These are phyloP conservation scores for Falco rusticolus DNA, from an alignment of 2,797 vertebrate species.

Conservation along the genomic window DNA sequence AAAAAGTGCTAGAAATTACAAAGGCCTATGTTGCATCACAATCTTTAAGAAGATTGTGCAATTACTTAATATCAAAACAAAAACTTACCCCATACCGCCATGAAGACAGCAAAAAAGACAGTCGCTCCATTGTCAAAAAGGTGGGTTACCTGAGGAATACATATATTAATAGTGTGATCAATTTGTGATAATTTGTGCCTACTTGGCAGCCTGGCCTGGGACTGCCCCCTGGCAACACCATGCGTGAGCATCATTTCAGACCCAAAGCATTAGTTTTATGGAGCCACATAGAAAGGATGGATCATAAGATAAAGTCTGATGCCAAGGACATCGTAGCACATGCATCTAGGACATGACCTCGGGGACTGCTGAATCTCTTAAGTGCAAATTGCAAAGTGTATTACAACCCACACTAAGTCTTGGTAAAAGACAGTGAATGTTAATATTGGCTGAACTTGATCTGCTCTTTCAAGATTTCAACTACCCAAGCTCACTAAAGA, in stretches of 20 bases:
- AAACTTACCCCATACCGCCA: conserved; percentile 95
- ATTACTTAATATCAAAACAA: background rate
- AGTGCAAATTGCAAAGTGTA: background rate
- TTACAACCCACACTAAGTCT: background rate
- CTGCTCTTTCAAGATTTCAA: background rate
- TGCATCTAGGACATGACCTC: background rate
- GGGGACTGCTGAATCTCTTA: background rate
- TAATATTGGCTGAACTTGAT: background rate
- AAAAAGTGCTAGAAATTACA: background rate
- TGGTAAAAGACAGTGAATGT: background rate
- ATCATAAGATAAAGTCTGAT: background rate
- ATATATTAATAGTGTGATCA: conserved; percentile 1
- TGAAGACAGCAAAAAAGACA: conserved; percentile 96
- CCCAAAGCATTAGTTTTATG: background rate
- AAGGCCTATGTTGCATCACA: background rate
- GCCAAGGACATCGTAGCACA: background rate
- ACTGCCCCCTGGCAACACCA: background rate
- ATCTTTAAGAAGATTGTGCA: background rate
- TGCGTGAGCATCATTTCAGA: background rate
- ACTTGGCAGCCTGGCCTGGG: background rate
- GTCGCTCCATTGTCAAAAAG: conserved; percentile 95
- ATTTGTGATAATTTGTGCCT: background rate
- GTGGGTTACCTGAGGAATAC: conserved; percentile 86
- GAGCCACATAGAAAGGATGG: background rate
- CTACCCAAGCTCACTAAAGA: background rate